phyloP scores from a whole-genome alignment of 2,113 vertebrate species.

The Sinocyclocheilus maitianheensis region DNA sequence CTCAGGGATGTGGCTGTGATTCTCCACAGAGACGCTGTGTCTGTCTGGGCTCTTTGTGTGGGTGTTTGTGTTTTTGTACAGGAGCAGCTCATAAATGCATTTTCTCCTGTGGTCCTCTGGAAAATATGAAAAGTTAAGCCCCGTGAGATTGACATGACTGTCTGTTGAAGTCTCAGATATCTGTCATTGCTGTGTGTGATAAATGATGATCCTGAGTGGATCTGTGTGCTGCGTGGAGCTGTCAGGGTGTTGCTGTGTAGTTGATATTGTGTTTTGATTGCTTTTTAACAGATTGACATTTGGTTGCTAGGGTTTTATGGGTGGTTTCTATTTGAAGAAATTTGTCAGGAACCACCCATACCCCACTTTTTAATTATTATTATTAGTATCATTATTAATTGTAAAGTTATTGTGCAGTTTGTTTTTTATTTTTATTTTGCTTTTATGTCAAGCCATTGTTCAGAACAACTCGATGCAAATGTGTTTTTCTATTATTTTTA shows the following conservation, averaged over 20 bases:
- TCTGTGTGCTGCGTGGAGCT: no score
- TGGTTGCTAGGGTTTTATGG: no score
- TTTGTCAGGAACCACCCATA: no score
- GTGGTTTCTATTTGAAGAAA: neutral
- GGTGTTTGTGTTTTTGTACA: neutral
- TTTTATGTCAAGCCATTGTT: neutral
- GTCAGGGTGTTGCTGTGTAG: no score
- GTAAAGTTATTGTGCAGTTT: no score
- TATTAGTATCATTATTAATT: no score
- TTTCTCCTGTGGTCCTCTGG: neutral
- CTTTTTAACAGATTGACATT: no score
- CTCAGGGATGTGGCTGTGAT: neutral
- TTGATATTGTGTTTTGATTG: no score
- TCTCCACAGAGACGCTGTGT: neutral
- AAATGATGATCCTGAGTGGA: neutral
- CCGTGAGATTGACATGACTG: neutral
- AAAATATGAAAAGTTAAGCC: neutral
- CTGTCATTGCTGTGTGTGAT: neutral
- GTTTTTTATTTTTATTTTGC: neutral
- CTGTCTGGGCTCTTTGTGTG: neutral
- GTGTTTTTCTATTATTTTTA: neutral
- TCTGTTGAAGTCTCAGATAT: neutral
- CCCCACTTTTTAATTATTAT: neutral
- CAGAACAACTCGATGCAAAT: neutral
- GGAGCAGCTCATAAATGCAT: neutral